Evolutionary conservation across 2,797 vertebrate genomes (phyloP), one percentile per base, ranked within the genome.

Genomic region (Hylomyscus alleni): DNA sequence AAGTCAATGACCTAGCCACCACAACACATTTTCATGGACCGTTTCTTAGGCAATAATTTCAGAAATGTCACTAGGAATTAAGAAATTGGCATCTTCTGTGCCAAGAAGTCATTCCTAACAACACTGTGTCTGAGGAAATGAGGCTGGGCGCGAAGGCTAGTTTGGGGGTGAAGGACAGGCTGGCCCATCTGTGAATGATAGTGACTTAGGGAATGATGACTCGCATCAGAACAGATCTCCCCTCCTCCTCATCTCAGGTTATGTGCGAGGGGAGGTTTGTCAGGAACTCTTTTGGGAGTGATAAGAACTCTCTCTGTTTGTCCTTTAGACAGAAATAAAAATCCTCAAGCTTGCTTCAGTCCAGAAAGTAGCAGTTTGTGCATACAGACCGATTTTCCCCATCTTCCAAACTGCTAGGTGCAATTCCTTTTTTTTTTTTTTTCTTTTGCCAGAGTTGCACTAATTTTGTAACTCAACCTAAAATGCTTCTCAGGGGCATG

Each of bases 91-190:
- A 94, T 90, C 95, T 96, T 93, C 76, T 85, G 40, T 92, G 85
- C 90, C 90, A 94, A 84, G 91, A 82, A 96, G 94, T 95, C 97
- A 96, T 92, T 96, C 89, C 86, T 97, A 97, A 96, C 97, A 96
- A 96, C 83, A 95, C 69, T 6, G 65, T 96, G 92, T 95, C 90
- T 89, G 72, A 95, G 89, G 76, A 97, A 85, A 56, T 82, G 34
- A 95, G 75, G 58, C 95, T 88, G 58, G 54, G 76, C 78, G 80
- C 95, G 96, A 94, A 40, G 84, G 29, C 40, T 78, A n/a, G 40
- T 13, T 52, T 83, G 52, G 58, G 69, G 34, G 22, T 90, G 80
- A 95, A 93, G 85, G 86, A 94, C 89, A 82, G 81, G 29, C 96
- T 90, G 76, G 89, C 34, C 60, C 86, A 91, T 96, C 40, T 91